Evolutionary conservation across 2,888 invertebrate genomes (phyloP).

Genomic region (Junonia oenone): DNA sequence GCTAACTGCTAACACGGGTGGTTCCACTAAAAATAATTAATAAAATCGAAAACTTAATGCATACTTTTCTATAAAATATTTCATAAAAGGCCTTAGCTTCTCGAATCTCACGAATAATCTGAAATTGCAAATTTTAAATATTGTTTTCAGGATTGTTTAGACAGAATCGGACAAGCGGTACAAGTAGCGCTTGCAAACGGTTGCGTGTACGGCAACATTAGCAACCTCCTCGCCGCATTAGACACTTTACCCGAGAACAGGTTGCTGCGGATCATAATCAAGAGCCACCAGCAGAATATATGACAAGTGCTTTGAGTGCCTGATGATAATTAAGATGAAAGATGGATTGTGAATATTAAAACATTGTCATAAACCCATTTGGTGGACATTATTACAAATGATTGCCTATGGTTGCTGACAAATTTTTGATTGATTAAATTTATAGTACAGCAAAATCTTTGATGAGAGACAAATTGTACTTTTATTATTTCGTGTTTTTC

Average conservation of each 20-base stretch:
- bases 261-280: slow-evolving; percentile 82
- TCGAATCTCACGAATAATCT: not conserved
- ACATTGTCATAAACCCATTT: too few relatives aligned
- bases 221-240: slow-evolving; percentile 81
- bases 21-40: too few relatives aligned
- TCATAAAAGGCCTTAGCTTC: not conserved
- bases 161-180: slow-evolving; percentile 90
- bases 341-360: not conserved
- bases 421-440: too few relatives aligned
- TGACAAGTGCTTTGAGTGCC: slow-evolving; percentile 40
- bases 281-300: slow-evolving; percentile 75
- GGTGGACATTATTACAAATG: too few relatives aligned
- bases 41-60: too few relatives aligned
- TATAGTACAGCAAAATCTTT: too few relatives aligned
- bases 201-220: slow-evolving; percentile 89
- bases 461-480: too few relatives aligned
- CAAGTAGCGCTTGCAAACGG: slow-evolving; percentile 89
- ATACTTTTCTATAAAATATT: too few relatives aligned
- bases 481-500: too few relatives aligned
- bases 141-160: slow-evolving; percentile 81
- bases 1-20: too few relatives aligned
- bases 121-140: not conserved
- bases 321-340: not conserved
- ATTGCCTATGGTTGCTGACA: too few relatives aligned
- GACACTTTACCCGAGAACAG: slow-evolving; percentile 82